A percentile compares a stretch with the other conserved stretches of the same genome.
Conservation (phyloP, 2,797 vertebrate genomes). For the Ctenopoma kingsleyae region DNA sequence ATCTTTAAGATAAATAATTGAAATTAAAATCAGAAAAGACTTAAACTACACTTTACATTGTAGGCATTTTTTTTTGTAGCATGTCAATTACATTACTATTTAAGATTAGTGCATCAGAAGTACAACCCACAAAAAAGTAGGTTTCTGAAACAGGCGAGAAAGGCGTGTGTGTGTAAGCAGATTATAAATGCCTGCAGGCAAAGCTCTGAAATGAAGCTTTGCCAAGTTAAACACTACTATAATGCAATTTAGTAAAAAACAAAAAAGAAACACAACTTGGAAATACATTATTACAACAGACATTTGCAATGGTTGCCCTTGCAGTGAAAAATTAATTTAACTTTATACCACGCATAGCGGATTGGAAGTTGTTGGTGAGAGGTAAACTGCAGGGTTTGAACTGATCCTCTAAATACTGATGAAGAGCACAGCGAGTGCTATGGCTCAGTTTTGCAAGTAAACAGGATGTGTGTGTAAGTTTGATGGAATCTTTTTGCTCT, state of each 20-base stretch:
- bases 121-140: slow-evolving; percentile 19
- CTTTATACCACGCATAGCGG: background rate
- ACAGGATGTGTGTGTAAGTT: slow-evolving; percentile 17
- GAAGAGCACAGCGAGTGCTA: background rate
- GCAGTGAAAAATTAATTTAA: slow-evolving; percentile 7
- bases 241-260: slow-evolving; percentile 15
- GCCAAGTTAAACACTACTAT: slow-evolving; percentile 40
- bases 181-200: slow-evolving; percentile 33
- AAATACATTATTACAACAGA: slow-evolving; percentile 18
- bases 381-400: background rate
- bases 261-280: background rate
- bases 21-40: slow-evolving; percentile 6
- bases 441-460: slow-evolving; percentile 1
- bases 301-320: slow-evolving; percentile 19
- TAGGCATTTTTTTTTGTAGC: slow-evolving; percentile 6
- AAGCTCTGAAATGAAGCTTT: slow-evolving; percentile 19
- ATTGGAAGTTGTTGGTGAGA: slow-evolving; percentile 4
- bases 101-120: slow-evolving; percentile 18
- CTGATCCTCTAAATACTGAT: background rate
- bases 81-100: slow-evolving; percentile 21
- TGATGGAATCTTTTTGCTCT: slow-evolving; percentile 1
- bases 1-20: slow-evolving; percentile 10
- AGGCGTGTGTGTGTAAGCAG: slow-evolving; percentile 24
- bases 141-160: slow-evolving; percentile 17
- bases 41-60: background rate